phyloP scores from a whole-genome alignment of 2,797 vertebrate species.

The Lithobates pipiens region DNA sequence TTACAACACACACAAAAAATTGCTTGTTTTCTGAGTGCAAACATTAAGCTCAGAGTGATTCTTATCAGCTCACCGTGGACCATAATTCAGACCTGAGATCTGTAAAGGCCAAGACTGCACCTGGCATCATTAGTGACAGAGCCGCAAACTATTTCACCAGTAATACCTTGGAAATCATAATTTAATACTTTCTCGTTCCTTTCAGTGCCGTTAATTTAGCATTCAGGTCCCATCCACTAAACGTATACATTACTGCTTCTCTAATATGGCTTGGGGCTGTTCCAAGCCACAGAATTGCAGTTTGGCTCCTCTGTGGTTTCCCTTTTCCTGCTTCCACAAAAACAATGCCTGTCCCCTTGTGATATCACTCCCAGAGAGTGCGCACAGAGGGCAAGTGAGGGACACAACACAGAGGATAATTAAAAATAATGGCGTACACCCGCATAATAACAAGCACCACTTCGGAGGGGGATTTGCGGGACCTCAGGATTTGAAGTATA shows the following conservation, averaged over 20 bases:
- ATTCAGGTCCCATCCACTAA: slow-evolving; percentile 53
- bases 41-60: slow-evolving; percentile 7
- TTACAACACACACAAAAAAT: not conserved
- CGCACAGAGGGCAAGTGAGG: slow-evolving; percentile 40
- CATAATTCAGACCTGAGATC: slow-evolving; percentile 19
- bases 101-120: slow-evolving; percentile 38
- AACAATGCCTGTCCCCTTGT: slow-evolving; percentile 56
- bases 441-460: slow-evolving; percentile 42
- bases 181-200: slow-evolving; percentile 58
- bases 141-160: slow-evolving; percentile 53
- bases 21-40: not conserved
- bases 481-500: slow-evolving; percentile 17
- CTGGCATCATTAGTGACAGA: slow-evolving; percentile 59
- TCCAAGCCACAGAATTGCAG: slow-evolving; percentile 60
- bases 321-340: slow-evolving; percentile 58
- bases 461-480: slow-evolving; percentile 44
- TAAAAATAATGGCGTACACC: slow-evolving; percentile 47
- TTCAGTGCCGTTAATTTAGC: slow-evolving; percentile 59
- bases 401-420: slow-evolving; percentile 49
- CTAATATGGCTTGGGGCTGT: slow-evolving; percentile 57
- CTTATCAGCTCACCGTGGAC: not conserved
- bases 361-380: slow-evolving; percentile 51
- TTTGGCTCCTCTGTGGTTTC: slow-evolving; percentile 59
- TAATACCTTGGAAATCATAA: slow-evolving; percentile 61
- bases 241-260: slow-evolving; percentile 52